phyloP scores from a whole-genome alignment of 2,113 vertebrate species.

The Ciconia stormi region DNA sequence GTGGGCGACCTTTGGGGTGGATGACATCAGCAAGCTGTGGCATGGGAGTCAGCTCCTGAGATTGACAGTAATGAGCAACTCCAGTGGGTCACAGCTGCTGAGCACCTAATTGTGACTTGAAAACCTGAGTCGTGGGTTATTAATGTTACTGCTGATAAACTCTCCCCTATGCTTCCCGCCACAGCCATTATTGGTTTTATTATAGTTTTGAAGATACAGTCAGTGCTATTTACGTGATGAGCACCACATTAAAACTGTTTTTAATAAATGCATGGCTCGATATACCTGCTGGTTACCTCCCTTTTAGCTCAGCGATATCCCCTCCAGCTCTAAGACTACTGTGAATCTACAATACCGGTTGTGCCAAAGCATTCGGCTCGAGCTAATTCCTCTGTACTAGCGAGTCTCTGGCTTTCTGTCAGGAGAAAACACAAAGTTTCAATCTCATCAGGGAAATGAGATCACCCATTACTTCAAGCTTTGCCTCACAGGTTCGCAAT shows the following conservation, averaged over 20 bases:
- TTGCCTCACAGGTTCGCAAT: background rate
- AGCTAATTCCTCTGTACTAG: background rate
- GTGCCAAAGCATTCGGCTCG: background rate
- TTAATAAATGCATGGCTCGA: background rate
- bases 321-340: slow-evolving; percentile 2
- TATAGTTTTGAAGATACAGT: slow-evolving; percentile 15
- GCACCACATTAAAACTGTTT: background rate
- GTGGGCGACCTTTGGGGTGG: background rate
- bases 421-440: background rate
- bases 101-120: slow-evolving; percentile 57
- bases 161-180: background rate
- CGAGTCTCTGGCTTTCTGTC: background rate
- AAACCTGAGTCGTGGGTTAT: slow-evolving; percentile 50
- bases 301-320: background rate
- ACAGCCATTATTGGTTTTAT: background rate
- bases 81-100: slow-evolving; percentile 59
- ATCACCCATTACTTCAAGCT: background rate
- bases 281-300: background rate
- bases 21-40: background rate
- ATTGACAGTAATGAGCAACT: slow-evolving; percentile 1
- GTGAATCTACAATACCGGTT: background rate
- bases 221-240: background rate
- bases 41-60: background rate
- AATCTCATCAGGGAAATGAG: background rate
- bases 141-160: slow-evolving; percentile 56